phyloP scores from a whole-genome alignment of 2,797 vertebrate genomes.

The Macrochelys suwanniensis region DNA sequence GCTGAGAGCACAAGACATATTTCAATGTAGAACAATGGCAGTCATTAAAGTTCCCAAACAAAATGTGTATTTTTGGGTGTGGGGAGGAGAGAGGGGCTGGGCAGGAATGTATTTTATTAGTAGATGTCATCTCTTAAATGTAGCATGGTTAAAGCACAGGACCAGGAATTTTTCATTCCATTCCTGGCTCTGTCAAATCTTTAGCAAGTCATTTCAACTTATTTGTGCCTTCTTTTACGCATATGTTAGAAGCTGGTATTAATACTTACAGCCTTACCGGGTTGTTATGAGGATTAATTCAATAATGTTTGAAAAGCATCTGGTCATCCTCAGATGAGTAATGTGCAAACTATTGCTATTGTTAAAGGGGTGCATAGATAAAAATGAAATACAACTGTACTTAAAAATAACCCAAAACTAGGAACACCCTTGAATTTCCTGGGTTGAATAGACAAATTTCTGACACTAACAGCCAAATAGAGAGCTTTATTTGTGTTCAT shows the following conservation, averaged over 20 bases:
- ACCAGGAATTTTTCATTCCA: background rate
- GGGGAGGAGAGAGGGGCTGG: background rate
- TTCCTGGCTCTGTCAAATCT: background rate
- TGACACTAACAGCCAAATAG: background rate
- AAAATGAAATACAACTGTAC: background rate
- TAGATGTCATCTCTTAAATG: slow-evolving; percentile 3
- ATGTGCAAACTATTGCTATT: background rate
- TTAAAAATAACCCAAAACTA: background rate
- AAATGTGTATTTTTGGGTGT: background rate
- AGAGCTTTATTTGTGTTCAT: background rate
- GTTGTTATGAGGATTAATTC: background rate
- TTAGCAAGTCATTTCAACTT: background rate
- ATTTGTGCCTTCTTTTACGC: background rate
- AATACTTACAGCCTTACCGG: background rate
- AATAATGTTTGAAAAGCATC: background rate
- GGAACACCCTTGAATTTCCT: background rate
- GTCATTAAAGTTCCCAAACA: background rate
- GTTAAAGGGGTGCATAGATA: background rate
- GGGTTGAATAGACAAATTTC: background rate
- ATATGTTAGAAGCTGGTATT: background rate
- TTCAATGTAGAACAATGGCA: background rate
- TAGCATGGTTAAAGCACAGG: background rate
- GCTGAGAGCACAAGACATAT: background rate
- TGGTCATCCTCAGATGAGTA: background rate
- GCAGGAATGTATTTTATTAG: background rate